Evolutionary conservation across 2,113 vertebrate genomes (phyloP).

Genomic region (Pseudonaja textilis): DNA sequence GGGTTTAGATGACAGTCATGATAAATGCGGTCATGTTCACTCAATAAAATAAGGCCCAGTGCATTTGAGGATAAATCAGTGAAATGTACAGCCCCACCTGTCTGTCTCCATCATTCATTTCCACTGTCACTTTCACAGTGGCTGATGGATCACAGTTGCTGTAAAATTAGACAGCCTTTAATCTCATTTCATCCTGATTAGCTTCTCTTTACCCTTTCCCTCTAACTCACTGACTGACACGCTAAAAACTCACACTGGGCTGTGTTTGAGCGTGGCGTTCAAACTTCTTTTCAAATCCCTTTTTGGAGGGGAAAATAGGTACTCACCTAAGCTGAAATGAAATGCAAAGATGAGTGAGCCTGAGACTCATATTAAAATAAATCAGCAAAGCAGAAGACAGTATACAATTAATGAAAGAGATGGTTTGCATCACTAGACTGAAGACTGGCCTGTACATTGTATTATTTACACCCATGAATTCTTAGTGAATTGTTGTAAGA

Average conservation of each 20-base stretch:
- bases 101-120: conserved; percentile 99
- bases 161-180: conserved; percentile 99
- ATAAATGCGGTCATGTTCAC: conserved; percentile 99
- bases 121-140: conserved; percentile 96
- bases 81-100: conserved; percentile 99
- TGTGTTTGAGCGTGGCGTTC: conserved; percentile 68
- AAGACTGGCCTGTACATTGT: conserved; percentile 37
- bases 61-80: conserved; percentile 99
- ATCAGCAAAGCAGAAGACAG: conserved; percentile 34
- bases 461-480: conserved; percentile 27
- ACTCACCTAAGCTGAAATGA: conserved; percentile 53
- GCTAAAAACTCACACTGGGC: conserved; percentile 80
- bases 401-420: conserved; percentile 40
- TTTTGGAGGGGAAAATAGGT: conserved; percentile 50
- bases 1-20: conserved; percentile 98
- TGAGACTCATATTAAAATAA: conserved; percentile 49
- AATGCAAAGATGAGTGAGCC: conserved; percentile 36
- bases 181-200: conserved; percentile 99
- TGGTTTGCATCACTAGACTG: conserved; percentile 8
- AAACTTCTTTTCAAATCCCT: conserved; percentile 79
- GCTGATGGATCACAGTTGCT: conserved; percentile 99
- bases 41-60: conserved; percentile 99
- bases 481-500: conserved; percentile 25
- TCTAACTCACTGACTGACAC: conserved; percentile 94
- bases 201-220: conserved; percentile 92